Base-by-base conservation (phyloP, 2,888 invertebrate genomes). In the Salticus scenicus region DNA sequence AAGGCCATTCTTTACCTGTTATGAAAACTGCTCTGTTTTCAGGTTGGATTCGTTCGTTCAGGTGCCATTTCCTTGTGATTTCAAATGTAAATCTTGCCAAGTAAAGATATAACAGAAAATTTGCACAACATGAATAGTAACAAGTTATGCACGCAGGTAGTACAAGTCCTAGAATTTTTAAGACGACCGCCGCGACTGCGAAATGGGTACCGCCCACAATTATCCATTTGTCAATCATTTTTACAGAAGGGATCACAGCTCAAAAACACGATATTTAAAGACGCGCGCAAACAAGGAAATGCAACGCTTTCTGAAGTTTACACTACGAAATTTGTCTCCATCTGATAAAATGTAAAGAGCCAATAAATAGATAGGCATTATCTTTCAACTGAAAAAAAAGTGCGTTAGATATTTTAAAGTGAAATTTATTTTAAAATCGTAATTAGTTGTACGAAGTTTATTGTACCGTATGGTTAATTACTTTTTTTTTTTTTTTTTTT, bases 1-100 rank as follows among this genome's bases (percentile, higher is more conserved):
- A n/a, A n/a, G n/a, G n/a, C n/a, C n/a, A n/a, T n/a, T n/a, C n/a
- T 20, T 24, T 67, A 67, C 67, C 67, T 67, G 67, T 67, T 67
- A 67, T 67, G 33, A 67, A 30, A 1, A 67, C 67, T 8, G 67
- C 67, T 10, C 67, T 67, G 20, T 67, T 67, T 33, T 67, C 67
- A n/a, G 33, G 33, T 8, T 31, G 67, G 20, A 67, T 8, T 7
- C 24, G 17, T 20, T 67, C 37, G 24, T 67, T 37, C 37, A 67
- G 24, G 37, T 33, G 24, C 33, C 37, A 67, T n/a, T 33, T 33
- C 20, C 20, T 67, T 7, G 37, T 37, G 27, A 33, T n/a, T 7
- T 67, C 67, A 10, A 67, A 37, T 12, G 31, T 37, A 20, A 67
- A 67, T 20, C 67, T 67, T 1, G 67, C 31, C 10, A 67, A 20